Evolutionary conservation across 2,888 invertebrate species (phyloP), one percentile per base, ranked within the genome.

Genomic region (Drosophila yooni): DNA sequence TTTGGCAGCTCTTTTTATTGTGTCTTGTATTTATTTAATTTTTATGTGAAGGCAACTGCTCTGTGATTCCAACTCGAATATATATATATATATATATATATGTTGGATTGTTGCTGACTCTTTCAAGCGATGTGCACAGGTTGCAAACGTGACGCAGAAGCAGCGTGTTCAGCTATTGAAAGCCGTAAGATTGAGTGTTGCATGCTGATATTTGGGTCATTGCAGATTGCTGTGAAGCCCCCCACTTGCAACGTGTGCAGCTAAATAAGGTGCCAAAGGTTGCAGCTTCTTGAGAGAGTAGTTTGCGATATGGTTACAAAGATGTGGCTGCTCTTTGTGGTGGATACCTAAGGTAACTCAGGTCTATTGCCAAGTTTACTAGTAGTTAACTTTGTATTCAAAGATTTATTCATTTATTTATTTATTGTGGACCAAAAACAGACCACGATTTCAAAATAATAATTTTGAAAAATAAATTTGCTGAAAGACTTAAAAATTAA

Each of bases 11-110:
- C 53, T 62, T 62, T 60, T 72, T 76, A 74, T 89, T 81, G 89
- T 86, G 86, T 86, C 71, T 89, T 76, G 76, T 71, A 89, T 89
- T 89, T 89, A 82, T 88, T 88, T 85, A 80, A 80, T 80, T 75
- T 72, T 72, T 40, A 72, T 72, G 86, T 72, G 89, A 71, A 73
- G 79, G 68, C 64, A 63, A 60, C 63, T 13, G n/a, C 21, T 25
- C 53, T 25, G 25, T 3, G 25, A 54, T 27, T 54, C 7, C 34
- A 54, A 53, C 53, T 33, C 4, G 46, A 46, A 7, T 25, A 18
- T 10, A 27, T 10, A 50, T 27, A 25, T 46, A 21, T 27, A 11
- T 27, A 15, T 18, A 48, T 27, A 10, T 27, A 11, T 27, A 13
- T 27, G 36, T 27, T 56, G 29, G 40, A 31, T 27, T 40, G 10